Evolutionary conservation across 2,888 invertebrate genomes (phyloP), one percentile per base, ranked within the genome.

Genomic region (Parochlus steinenii): DNA sequence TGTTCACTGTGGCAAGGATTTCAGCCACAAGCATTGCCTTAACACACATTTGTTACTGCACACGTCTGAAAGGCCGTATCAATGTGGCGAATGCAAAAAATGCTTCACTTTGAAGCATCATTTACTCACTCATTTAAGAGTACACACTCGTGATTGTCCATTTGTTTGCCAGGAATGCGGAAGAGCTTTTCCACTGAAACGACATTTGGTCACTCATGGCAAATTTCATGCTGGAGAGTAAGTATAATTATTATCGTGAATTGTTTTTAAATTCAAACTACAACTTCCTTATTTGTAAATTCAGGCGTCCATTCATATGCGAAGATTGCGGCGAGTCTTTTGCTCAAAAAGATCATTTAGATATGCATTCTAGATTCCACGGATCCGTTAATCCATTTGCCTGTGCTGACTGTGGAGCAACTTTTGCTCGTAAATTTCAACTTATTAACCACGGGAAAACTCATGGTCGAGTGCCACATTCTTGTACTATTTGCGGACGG

Each of bases 351-450:
- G 87, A 89, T 56, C 87, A 89, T 44, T 49, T 61, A 37, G 61
- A 64, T 42, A 63, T 63, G 62, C 62, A 63, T 53, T 63, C 61
- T 43, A 52, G 89, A 42, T 89, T 89, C 61, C 90, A 92, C 60
- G 90, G 89, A n/a, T 93, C 93, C 6, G 74, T 92, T 49, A 85
- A 89, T 49, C 93, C 95, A 8, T 95, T 92, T 62, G 80, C 80
- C 45, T 95, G 95, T 58, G 73, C 77, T 35, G 86, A 86, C 52
- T 95, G 95, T 52, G 81, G 82, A 15, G 76, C 74, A 34, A 79
- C 81, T 39, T 83, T 83, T 61, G 76, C 81, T 39, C 67, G 83
- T 42, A 83, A 83, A 65, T 83, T 83, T 61, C 82, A 83, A 55
- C 63, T 83, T 45, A 82, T 83, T 30, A 81, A 82, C 58, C 83